Conservation (phyloP, 2,888 invertebrate species). For the Leptinotarsa peninsularis region DNA sequence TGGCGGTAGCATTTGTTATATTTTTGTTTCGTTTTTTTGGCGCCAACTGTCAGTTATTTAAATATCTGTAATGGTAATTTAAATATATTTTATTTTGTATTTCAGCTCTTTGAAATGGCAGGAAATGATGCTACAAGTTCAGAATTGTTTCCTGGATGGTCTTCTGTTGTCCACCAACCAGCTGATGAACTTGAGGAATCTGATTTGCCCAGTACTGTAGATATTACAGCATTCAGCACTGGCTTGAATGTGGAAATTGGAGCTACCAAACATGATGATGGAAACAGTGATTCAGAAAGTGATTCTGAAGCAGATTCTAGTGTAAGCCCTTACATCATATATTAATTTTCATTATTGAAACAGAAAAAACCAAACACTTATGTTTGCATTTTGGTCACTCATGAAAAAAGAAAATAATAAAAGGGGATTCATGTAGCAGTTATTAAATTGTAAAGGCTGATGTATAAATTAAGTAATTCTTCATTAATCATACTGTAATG, state of each 20-base stretch:
- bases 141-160: constrained; percentile 68
- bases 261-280: constrained; percentile 53
- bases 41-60: constrained; percentile 54
- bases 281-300: constrained; percentile 69
- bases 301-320: constrained; percentile 71
- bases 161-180: constrained; percentile 71
- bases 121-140: constrained; percentile 65
- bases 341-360: too few relatives aligned
- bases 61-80: constrained; percentile 15
- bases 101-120: constrained; percentile 59
- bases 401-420: too few relatives aligned
- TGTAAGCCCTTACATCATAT: constrained; percentile 53
- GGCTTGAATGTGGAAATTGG: constrained; percentile 61
- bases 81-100: constrained; percentile 13
- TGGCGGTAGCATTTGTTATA: constrained; percentile 49
- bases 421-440: too few relatives aligned
- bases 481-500: too few relatives aligned
- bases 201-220: constrained; percentile 75
- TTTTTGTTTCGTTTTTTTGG: constrained; percentile 56
- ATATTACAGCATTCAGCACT: constrained; percentile 75
- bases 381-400: too few relatives aligned
- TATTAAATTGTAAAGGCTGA: too few relatives aligned
- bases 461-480: too few relatives aligned
- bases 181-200: constrained; percentile 74
- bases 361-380: too few relatives aligned